A percentile compares a stretch with the other conserved stretches of the same genome.
phyloP scores from a whole-genome alignment of 2,113 vertebrate genomes.

The Hippolais icterina region DNA sequence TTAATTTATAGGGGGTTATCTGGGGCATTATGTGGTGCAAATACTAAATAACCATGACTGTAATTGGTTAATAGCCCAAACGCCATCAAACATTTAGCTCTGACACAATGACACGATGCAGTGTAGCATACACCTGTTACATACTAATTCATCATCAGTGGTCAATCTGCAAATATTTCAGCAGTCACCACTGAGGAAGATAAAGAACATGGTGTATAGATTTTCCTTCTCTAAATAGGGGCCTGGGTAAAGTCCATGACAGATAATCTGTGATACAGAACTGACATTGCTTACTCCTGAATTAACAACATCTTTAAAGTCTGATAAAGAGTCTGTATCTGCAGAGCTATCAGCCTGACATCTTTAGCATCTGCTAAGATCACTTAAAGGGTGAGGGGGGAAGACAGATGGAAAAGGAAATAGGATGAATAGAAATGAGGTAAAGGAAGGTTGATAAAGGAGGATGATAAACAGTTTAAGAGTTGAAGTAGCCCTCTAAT shows the following conservation, averaged over 20 bases:
- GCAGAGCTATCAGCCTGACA: background rate
- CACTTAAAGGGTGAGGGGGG: background rate
- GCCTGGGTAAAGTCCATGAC: background rate
- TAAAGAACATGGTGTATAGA: constrained; percentile 23
- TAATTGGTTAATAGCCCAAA: background rate
- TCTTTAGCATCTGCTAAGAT: background rate
- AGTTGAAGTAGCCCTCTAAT: background rate
- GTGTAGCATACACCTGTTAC: background rate
- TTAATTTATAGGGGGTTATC: background rate
- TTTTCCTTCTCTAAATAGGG: constrained; percentile 20
- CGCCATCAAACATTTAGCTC: background rate
- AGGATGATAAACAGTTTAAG: background rate
- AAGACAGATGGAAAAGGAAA: background rate
- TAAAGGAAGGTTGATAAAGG: background rate
- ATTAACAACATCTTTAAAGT: constrained; percentile 5
- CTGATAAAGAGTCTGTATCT: background rate
- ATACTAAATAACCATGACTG: background rate
- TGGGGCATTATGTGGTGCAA: background rate
- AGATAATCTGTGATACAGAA: constrained; percentile 13
- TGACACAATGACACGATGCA: background rate
- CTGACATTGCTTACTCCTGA: constrained; percentile 1
- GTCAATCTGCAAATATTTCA: constrained; percentile 28
- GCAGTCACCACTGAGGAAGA: constrained; percentile 1
- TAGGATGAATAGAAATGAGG: background rate
- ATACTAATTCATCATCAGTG: constrained; percentile 17